phyloP scores from a whole-genome alignment of 2,113 vertebrate genomes.

The Erpornis zantholeuca region DNA sequence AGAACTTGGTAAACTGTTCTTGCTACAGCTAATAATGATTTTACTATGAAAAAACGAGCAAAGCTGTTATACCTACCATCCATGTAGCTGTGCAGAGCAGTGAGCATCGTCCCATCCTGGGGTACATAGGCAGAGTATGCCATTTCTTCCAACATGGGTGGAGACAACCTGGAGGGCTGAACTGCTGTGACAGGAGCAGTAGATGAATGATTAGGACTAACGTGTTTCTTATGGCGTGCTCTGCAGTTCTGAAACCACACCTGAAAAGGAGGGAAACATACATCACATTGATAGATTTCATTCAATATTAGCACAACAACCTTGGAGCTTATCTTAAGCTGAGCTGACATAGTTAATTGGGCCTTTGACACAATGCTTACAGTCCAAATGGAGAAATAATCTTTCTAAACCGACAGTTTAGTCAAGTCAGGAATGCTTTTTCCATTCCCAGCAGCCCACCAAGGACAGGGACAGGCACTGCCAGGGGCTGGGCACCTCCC shows the following conservation, averaged over 20 bases:
- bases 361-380: neutral
- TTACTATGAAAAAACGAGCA: neutral
- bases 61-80: constrained; percentile 79
- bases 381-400: neutral
- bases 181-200: constrained; percentile 79
- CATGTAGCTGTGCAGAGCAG: constrained; percentile 90
- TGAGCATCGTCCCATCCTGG: constrained; percentile 86
- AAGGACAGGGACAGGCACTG: neutral
- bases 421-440: neutral
- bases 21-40: neutral
- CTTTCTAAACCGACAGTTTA: neutral
- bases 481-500: rapidly evolving
- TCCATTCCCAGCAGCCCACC: neutral
- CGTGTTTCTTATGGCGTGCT: constrained; percentile 95
- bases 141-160: constrained; percentile 88
- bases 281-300: neutral
- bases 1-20: neutral
- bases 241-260: constrained; percentile 98
- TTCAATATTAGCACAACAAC: neutral
- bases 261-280: constrained; percentile 54
- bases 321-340: neutral
- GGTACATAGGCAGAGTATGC: constrained; percentile 86
- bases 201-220: constrained; percentile 87
- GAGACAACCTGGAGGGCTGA: constrained; percentile 82
- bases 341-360: neutral